phyloP scores from a whole-genome alignment of 1,140 invertebrate genomes.

The Heliconius eleuchia region DNA sequence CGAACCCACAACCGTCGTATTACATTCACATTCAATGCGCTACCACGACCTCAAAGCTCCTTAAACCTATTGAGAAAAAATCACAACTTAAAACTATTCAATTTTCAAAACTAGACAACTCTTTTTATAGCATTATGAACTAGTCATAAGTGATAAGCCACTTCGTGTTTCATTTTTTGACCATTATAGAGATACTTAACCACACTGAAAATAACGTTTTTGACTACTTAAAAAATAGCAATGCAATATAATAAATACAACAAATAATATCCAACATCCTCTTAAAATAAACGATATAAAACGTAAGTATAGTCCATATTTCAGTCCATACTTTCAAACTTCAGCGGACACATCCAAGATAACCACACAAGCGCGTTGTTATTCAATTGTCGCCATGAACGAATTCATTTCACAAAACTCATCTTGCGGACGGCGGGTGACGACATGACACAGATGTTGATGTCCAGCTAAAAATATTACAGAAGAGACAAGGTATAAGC shows the following conservation, averaged over 20 bases:
- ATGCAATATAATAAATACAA: too few species aligned
- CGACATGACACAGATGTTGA: slow-evolving; percentile 47
- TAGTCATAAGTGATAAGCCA: too few species aligned
- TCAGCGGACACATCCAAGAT: slow-evolving; percentile 53
- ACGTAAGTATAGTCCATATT: slow-evolving; percentile 21
- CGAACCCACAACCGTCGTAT: too few species aligned
- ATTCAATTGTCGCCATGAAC: slow-evolving; percentile 74
- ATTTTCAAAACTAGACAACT: too few species aligned
- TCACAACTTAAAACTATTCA: too few species aligned
- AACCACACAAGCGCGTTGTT: slow-evolving; percentile 48
- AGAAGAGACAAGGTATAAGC: not conserved
- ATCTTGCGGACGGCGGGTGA: slow-evolving; percentile 66
- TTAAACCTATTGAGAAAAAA: too few species aligned
- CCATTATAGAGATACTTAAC: not conserved
- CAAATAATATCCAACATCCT: not conserved
- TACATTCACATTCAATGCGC: too few species aligned
- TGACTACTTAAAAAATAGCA: too few species aligned
- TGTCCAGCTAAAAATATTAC: not conserved
- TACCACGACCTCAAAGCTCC: too few species aligned
- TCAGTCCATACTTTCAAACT: slow-evolving; percentile 48
- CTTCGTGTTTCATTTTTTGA: too few species aligned
- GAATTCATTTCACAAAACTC: slow-evolving; percentile 79
- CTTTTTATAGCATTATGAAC: too few species aligned
- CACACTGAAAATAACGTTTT: not conserved
- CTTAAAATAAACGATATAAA: not conserved